Evolutionary conservation across 2,888 invertebrate species (phyloP).

Genomic region (Cephus spinipes): DNA sequence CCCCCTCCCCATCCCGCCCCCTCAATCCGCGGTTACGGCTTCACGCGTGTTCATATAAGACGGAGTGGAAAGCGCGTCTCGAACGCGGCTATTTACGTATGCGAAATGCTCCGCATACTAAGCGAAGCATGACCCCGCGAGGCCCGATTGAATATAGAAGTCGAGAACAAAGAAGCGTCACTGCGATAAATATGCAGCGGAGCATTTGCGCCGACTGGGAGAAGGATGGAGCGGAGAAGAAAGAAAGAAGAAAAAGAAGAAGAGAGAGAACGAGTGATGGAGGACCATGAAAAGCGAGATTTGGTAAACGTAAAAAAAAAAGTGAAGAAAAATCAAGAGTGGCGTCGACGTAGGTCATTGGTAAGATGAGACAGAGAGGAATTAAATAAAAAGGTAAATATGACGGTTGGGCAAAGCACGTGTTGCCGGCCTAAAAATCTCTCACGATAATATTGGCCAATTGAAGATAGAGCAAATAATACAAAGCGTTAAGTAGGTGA

Average conservation of each 20-base stretch:
- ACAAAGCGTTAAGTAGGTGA: too few relatives aligned
- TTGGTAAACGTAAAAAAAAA: background rate
- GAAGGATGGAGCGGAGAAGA: background rate
- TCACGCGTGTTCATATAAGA: too few relatives aligned
- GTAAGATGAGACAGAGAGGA: too few relatives aligned
- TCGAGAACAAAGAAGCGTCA: constrained; percentile 5
- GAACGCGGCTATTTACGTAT: constrained; percentile 1
- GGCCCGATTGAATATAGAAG: constrained; percentile 5
- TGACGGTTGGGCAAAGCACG: too few relatives aligned
- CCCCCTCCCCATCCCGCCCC: too few relatives aligned
- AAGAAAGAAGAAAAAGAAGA: too few relatives aligned
- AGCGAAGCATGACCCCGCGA: background rate
- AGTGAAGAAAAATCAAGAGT: background rate
- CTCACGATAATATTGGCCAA: too few relatives aligned
- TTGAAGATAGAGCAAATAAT: too few relatives aligned
- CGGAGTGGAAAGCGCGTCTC: too few relatives aligned
- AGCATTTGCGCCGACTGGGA: background rate
- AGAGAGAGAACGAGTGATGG: background rate
- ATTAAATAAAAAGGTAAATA: too few relatives aligned
- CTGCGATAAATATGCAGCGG: background rate
- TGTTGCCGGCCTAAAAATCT: too few relatives aligned
- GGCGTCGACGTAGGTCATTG: too few relatives aligned
- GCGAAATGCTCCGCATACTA: background rate
- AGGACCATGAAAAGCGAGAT: background rate
- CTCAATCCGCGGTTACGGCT: constrained; percentile 8